These are phyloP conservation scores for Lepidostoma basale DNA, from an alignment of 1,140 invertebrate genomes.

Conservation along the genomic window DNA sequence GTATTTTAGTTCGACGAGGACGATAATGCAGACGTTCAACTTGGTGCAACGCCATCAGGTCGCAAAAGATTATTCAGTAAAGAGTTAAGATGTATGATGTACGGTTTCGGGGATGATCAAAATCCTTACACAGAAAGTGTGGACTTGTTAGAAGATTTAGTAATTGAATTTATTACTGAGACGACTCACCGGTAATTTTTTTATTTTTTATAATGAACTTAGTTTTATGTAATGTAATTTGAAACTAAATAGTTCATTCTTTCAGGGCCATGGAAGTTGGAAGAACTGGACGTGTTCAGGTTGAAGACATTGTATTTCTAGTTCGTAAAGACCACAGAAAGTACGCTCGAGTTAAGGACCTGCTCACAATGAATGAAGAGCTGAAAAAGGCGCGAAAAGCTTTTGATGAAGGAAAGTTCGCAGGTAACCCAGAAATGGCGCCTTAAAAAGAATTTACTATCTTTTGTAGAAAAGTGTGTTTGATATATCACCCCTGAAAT, in stretches of 20 bases:
- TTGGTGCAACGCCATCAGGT: conserved; percentile 70
- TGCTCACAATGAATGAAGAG: conserved; percentile 99
- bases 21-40: conserved; percentile 49
- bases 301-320: conserved; percentile 98
- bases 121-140: conserved; percentile 99
- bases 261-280: conserved; percentile 96
- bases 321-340: conserved; percentile 97
- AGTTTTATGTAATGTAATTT: neutral
- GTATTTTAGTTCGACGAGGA: conserved; percentile 42
- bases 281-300: conserved; percentile 89
- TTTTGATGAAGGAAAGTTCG: conserved; percentile 99
- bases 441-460: too few relatives aligned
- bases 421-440: conserved; percentile 50
- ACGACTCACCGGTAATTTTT: conserved; percentile 76
- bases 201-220: neutral
- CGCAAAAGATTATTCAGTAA: conserved; percentile 87
- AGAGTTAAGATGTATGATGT: conserved; percentile 98
- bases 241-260: neutral
- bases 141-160: conserved; percentile 95
- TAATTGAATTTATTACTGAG: conserved; percentile 97
- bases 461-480: too few relatives aligned
- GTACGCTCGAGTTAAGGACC: conserved; percentile 96
- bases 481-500: too few relatives aligned
- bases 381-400: conserved; percentile 98
- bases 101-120: conserved; percentile 99